These are phyloP conservation scores for Uromys caudimaculatus DNA, from an alignment of 2,797 vertebrate species.

Conservation along the genomic window DNA sequence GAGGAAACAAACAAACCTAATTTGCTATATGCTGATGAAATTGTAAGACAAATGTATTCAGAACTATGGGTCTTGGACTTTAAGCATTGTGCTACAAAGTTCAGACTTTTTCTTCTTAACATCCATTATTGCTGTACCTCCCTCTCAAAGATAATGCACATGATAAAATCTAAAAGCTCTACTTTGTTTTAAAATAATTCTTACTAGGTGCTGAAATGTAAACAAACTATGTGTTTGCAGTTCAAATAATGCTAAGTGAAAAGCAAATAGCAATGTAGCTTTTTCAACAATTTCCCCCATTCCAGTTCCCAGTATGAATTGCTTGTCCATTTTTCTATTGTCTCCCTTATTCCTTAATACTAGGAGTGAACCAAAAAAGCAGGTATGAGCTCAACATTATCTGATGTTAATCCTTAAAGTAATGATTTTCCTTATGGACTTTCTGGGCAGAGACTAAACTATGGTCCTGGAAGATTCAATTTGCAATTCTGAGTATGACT, in stretches of 20 bases:
- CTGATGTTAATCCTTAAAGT: constrained; percentile 30
- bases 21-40: neutral
- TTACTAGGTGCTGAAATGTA: constrained; percentile 13
- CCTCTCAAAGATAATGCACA: constrained; percentile 11
- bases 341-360: neutral
- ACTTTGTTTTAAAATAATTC: constrained; percentile 54
- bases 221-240: constrained; percentile 12
- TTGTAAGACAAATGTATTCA: neutral
- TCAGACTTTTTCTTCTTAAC: constrained; percentile 34
- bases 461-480: constrained; percentile 3
- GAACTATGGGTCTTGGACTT: neutral
- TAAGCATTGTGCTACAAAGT: constrained; percentile 21
- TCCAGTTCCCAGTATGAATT: neutral
- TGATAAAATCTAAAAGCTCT: neutral
- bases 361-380: constrained; percentile 25
- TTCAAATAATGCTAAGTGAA: constrained; percentile 9
- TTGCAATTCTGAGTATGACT: constrained; percentile 56
- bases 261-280: neutral
- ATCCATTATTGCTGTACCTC: neutral
- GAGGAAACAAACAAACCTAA: neutral
- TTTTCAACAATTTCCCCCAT: constrained; percentile 15
- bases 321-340: constrained; percentile 15
- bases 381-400: neutral
- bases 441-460: constrained; percentile 38
- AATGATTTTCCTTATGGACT: constrained; percentile 4